Percentiles rank a stretch among this genome's conserved stretches.
Evolutionary conservation across 2,797 vertebrate species (phyloP).

Genomic region (Clamator glandarius): DNA sequence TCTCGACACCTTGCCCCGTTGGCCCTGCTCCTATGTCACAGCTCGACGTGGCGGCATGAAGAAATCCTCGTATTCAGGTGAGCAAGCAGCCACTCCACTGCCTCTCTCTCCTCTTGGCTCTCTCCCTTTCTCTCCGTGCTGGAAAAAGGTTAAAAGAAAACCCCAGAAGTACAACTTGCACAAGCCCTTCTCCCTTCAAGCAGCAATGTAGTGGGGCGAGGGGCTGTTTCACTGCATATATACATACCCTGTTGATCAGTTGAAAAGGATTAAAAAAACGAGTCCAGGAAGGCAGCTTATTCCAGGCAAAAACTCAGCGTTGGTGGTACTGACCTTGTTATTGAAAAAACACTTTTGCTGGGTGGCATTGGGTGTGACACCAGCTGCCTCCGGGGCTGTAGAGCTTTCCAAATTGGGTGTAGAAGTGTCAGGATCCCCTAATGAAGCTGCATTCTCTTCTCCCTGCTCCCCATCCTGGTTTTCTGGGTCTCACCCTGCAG

Average conservation of each 20-base stretch:
- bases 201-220: accelerated
- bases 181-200: not conserved
- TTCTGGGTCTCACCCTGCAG: not conserved
- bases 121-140: not conserved
- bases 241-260: not conserved
- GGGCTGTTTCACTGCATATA: accelerated
- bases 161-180: accelerated
- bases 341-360: not conserved
- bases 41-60: constrained; percentile 51
- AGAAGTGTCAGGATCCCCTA: not conserved
- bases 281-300: not conserved
- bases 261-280: not conserved
- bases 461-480: not conserved
- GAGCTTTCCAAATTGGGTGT: accelerated
- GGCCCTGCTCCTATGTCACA: constrained; percentile 43
- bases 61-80: constrained; percentile 70
- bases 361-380: not conserved
- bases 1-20: not conserved
- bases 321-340: not conserved
- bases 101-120: not conserved
- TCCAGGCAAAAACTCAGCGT: not conserved
- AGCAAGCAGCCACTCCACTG: not conserved
- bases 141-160: not conserved
- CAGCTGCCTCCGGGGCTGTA: not conserved
- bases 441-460: accelerated